phyloP scores from a whole-genome alignment of 2,888 invertebrate genomes.

The Lithophane semibrunnea region DNA sequence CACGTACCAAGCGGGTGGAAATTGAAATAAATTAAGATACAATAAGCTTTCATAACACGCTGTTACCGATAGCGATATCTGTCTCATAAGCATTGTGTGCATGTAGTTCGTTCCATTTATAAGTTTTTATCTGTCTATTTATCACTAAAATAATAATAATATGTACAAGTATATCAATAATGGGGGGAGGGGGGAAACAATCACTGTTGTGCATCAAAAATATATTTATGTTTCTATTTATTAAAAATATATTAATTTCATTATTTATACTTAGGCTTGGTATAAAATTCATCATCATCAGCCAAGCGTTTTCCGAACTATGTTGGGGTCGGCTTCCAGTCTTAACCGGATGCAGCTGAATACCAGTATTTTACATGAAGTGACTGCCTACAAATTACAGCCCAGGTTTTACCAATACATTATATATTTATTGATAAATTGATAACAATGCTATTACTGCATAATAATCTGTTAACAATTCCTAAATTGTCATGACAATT shows the following conservation, averaged over 20 bases:
- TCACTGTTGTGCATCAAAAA: too few species aligned
- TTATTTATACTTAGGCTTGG: too few species aligned
- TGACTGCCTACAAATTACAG: background rate
- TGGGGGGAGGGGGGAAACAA: too few species aligned
- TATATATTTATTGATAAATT: background rate
- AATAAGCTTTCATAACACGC: constrained; percentile 10
- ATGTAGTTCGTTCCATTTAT: background rate
- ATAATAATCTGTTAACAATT: background rate
- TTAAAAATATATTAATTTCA: too few species aligned
- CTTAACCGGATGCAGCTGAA: background rate
- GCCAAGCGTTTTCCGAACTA: background rate
- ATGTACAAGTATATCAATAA: too few species aligned
- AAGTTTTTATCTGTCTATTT: background rate
- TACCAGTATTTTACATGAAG: background rate
- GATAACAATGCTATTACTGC: background rate
- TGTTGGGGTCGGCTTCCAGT: background rate
- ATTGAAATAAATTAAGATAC: constrained; percentile 42
- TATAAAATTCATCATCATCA: too few species aligned
- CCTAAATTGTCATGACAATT: background rate
- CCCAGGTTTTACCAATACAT: background rate
- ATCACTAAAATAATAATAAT: background rate
- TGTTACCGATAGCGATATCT: background rate
- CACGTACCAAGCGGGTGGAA: background rate
- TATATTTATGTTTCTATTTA: too few species aligned
- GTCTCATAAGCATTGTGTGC: too few species aligned